phyloP scores from a whole-genome alignment of 2,113 vertebrate species.

The Oxygymnocypris stewartii region DNA sequence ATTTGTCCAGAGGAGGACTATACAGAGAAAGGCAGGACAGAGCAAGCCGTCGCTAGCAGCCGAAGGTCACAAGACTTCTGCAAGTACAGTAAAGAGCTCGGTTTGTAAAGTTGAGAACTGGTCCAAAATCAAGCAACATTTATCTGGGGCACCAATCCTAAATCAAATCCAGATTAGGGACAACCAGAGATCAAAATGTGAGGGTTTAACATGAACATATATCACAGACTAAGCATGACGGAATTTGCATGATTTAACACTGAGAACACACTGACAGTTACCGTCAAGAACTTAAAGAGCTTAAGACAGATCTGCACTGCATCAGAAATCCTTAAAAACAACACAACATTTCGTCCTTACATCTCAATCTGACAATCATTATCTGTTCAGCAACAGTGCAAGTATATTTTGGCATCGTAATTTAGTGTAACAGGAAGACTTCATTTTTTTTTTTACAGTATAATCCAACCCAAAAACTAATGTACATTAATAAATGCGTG shows the following conservation, averaged over 20 bases:
- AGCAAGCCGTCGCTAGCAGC: background rate
- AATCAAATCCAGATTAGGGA: conserved; percentile 44
- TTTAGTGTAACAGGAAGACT: conserved; percentile 23
- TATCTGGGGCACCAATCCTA: conserved; percentile 35
- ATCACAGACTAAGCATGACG: background rate
- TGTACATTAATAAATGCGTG: background rate
- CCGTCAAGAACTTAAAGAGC: conserved; percentile 17
- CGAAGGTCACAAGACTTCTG: background rate
- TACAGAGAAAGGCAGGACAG: background rate
- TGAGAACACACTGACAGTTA: conserved; percentile 10
- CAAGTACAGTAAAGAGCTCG: background rate
- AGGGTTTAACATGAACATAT: conserved; percentile 30
- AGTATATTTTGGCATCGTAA: conserved; percentile 23
- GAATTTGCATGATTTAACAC: conserved; percentile 10
- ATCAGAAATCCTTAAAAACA: conserved; percentile 2
- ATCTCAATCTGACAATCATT: conserved; percentile 2
- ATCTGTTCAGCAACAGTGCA: conserved; percentile 31
- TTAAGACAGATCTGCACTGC: conserved; percentile 14
- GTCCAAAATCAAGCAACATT: conserved; percentile 27
- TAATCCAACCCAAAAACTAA: conserved; percentile 12
- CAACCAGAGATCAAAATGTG: conserved; percentile 23
- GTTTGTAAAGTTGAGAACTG: background rate
- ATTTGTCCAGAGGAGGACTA: background rate
- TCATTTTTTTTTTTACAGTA: background rate
- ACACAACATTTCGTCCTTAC: background rate